Conservation (phyloP, 2,113 vertebrate species). For the Phocoena phocoena region DNA sequence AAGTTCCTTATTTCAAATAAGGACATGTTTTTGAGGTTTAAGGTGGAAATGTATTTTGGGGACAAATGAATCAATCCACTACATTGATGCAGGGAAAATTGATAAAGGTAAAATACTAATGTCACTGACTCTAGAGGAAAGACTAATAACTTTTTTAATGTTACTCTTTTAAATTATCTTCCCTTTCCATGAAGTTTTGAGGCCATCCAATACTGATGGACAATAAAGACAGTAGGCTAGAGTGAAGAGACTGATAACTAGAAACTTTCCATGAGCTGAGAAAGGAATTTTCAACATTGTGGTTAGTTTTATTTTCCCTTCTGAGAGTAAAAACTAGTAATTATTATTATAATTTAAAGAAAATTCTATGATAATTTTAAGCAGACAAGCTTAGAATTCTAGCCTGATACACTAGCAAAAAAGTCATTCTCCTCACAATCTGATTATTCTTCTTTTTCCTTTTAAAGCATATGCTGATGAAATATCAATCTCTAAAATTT, state of each 20-base stretch:
- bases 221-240: background rate
- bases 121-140: background rate
- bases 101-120: background rate
- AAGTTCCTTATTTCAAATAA: background rate
- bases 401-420: background rate
- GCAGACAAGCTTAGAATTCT: accelerated
- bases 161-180: background rate
- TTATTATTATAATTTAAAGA: background rate
- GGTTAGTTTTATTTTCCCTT: background rate
- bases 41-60: background rate
- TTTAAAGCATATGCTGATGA: background rate
- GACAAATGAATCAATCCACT: background rate
- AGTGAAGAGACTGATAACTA: background rate
- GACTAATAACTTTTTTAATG: background rate
- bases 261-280: background rate
- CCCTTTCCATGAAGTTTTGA: background rate
- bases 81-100: background rate
- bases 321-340: background rate
- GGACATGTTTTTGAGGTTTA: background rate
- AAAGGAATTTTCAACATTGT: background rate
- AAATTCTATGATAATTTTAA: background rate
- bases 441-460: background rate
- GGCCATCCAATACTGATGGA: background rate
- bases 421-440: background rate
- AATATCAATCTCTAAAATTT: background rate